Conservation (phyloP, 1,140 invertebrate genomes). For the Atta colombica region DNA sequence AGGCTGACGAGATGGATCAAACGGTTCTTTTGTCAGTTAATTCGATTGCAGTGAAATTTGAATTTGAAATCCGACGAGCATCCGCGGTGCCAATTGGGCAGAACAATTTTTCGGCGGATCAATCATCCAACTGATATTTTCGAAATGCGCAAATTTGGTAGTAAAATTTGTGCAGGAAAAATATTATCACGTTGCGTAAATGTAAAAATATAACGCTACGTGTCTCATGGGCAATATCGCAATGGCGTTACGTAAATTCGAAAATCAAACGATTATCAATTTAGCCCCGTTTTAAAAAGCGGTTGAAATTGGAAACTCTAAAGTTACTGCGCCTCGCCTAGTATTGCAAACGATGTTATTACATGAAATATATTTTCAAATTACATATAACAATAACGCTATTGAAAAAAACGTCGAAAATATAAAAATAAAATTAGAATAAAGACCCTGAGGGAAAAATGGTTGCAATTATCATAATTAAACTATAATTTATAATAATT, state of each 20-base stretch:
- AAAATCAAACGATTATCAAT: constrained; percentile 41
- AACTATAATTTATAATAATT: too few species aligned
- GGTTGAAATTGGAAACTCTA: constrained; percentile 11
- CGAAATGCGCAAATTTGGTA: constrained; percentile 73
- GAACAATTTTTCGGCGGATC: constrained; percentile 70
- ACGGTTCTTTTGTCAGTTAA: constrained; percentile 85
- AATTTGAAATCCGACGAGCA: constrained; percentile 81
- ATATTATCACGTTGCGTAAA: constrained; percentile 32
- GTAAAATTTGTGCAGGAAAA: constrained; percentile 66
- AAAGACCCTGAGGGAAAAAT: too few species aligned
- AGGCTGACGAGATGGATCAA: constrained; percentile 80
- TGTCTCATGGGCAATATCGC: neutral
- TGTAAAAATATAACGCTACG: constrained; percentile 34
- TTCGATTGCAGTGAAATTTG: constrained; percentile 84
- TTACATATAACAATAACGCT: neutral
- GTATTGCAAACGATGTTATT: neutral
- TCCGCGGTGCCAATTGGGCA: constrained; percentile 64
- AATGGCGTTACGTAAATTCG: constrained; percentile 31
- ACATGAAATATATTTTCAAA: neutral
- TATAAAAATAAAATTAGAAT: neutral
- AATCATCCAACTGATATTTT: constrained; percentile 62
- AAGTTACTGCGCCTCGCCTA: neutral
- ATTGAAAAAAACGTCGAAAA: neutral
- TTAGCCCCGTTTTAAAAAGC: constrained; percentile 45
- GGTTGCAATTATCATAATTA: too few species aligned